These are phyloP conservation scores for Idaea aversata DNA, from an alignment of 2,888 invertebrate genomes.

Conservation along the genomic window DNA sequence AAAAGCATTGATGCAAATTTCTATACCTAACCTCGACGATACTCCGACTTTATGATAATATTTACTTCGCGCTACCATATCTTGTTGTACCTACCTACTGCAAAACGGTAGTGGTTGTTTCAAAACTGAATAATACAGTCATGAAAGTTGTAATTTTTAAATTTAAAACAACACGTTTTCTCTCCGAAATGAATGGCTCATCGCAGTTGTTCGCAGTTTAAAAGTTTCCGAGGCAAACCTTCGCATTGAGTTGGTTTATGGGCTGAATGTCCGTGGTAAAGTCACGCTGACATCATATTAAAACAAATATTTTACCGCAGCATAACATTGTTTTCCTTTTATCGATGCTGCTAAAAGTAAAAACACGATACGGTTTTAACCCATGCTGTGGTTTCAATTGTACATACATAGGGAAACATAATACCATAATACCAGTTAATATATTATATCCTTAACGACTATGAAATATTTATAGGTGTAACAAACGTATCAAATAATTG, in stretches of 20 bases:
- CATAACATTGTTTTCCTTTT: conserved; percentile 44
- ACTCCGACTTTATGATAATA: neutral
- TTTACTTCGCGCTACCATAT: neutral
- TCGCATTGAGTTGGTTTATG: neutral
- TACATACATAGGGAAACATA: neutral
- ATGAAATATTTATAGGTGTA: conserved; percentile 3
- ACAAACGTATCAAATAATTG: neutral
- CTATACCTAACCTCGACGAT: neutral
- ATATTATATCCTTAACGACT: neutral
- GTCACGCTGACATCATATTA: conserved; percentile 40
- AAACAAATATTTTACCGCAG: conserved; percentile 34
- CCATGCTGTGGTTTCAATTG: conserved; percentile 9
- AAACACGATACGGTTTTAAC: conserved; percentile 22
- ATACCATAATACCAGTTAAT: neutral
- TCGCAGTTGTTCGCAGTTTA: neutral
- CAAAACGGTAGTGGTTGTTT: neutral
- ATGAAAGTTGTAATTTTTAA: neutral
- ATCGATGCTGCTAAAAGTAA: conserved; percentile 33
- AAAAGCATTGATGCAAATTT: conserved; percentile 3
- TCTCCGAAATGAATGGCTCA: neutral
- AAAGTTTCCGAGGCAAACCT: neutral
- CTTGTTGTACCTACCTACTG: neutral
- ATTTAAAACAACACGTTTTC: neutral
- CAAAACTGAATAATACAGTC: neutral
- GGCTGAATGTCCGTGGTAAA: conserved; percentile 11